Evolutionary conservation across 1,140 invertebrate species (phyloP).

Genomic region (Liolophura sinensis): DNA sequence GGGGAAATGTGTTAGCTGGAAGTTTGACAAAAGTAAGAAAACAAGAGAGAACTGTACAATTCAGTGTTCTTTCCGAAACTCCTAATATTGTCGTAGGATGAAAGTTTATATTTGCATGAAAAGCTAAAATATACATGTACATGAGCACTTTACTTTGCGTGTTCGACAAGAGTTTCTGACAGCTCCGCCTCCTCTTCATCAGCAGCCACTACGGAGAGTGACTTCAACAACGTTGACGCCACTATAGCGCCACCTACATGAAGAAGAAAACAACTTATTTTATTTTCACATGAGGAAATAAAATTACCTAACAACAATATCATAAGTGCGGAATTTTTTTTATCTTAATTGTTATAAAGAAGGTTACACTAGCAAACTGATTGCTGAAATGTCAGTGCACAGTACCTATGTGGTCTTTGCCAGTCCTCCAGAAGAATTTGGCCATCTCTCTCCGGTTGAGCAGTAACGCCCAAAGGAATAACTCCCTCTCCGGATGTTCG

Average conservation of each 20-base stretch:
- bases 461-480: slow-evolving; percentile 37
- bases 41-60: too few relatives aligned
- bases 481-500: slow-evolving; percentile 24
- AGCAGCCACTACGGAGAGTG: slow-evolving; percentile 37
- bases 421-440: slow-evolving; percentile 34
- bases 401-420: slow-evolving; percentile 29
- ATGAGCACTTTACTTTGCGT: too few relatives aligned
- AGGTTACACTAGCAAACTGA: background rate
- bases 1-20: too few relatives aligned
- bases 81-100: too few relatives aligned
- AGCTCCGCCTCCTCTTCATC: slow-evolving; percentile 50
- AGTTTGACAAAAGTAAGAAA: too few relatives aligned
- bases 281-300: too few relatives aligned
- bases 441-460: slow-evolving; percentile 32
- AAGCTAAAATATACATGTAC: too few relatives aligned
- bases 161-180: slow-evolving; percentile 25
- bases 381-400: background rate
- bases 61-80: too few relatives aligned
- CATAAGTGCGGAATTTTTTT: too few relatives aligned
- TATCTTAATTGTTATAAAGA: too few relatives aligned
- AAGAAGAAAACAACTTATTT: background rate
- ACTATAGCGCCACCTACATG: slow-evolving; percentile 42
- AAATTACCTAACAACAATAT: too few relatives aligned
- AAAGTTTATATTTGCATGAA: background rate
- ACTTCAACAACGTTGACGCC: slow-evolving; percentile 38